Percentiles rank a stretch among this genome's conserved stretches.
Evolutionary conservation across 2,888 invertebrate genomes (phyloP).

Genomic region (Artemia sinica): DNA sequence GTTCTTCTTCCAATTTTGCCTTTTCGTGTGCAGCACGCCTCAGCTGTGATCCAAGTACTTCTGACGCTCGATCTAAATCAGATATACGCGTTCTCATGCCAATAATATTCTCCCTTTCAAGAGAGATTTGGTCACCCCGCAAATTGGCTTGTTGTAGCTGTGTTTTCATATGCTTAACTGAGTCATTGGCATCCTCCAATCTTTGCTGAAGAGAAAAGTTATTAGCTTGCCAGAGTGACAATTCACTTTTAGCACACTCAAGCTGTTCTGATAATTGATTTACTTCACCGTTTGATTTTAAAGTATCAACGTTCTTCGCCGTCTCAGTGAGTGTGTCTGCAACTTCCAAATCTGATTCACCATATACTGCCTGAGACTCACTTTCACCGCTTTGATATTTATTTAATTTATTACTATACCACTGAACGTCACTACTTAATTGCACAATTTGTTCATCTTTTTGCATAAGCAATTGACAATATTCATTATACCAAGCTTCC

Average conservation of each 20-base stretch:
- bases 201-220: background rate
- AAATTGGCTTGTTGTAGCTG: slow-evolving; percentile 1
- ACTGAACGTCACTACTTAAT: slow-evolving; percentile 2
- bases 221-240: background rate
- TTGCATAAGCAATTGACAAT: background rate
- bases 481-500: slow-evolving; percentile 2
- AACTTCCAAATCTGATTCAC: background rate
- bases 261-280: background rate
- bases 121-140: background rate
- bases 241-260: background rate
- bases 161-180: background rate
- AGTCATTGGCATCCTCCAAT: background rate
- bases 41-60: background rate
- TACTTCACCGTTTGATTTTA: background rate
- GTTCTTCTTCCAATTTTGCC: slow-evolving; percentile 11
- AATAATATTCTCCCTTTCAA: slow-evolving; percentile 7
- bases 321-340: background rate
- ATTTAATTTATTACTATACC: background rate
- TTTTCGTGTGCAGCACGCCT: background rate
- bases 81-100: slow-evolving; percentile 8
- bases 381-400: background rate
- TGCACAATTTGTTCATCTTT: background rate
- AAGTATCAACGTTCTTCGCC: background rate
- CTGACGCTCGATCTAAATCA: slow-evolving; percentile 6
- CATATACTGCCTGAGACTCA: background rate